Conservation (phyloP, 2,797 vertebrate species). For the Psittacula derbiana region DNA sequence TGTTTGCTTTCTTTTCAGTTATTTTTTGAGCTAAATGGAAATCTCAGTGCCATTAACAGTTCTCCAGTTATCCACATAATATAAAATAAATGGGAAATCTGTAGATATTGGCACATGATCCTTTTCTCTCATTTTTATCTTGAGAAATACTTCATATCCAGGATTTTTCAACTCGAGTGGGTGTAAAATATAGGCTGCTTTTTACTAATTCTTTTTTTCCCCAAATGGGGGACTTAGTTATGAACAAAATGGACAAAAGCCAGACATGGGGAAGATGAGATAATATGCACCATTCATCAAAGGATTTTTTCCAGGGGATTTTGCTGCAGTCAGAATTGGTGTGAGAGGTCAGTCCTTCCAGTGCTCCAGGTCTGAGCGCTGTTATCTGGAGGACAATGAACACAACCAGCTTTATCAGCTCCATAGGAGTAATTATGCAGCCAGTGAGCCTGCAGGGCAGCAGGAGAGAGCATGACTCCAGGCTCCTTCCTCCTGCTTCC, state of each 20-base stretch:
- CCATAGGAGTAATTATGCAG: conserved; percentile 31
- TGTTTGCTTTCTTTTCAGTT: not conserved
- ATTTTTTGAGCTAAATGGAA: not conserved
- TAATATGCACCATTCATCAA: not conserved
- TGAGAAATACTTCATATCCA: not conserved
- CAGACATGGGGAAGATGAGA: not conserved
- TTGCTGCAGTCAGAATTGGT: not conserved
- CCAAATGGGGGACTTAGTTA: not conserved
- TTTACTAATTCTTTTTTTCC: not conserved
- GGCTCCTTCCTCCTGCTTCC: not conserved
- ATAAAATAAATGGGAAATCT: not conserved
- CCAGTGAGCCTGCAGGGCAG: conserved; percentile 28
- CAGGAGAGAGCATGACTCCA: not conserved
- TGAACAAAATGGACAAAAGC: not conserved
- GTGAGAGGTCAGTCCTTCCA: not conserved
- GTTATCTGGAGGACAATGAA: conserved; percentile 34
- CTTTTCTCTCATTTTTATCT: not conserved
- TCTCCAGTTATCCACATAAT: not conserved
- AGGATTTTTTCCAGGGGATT: not conserved
- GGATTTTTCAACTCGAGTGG: not conserved
- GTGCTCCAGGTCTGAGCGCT: not conserved
- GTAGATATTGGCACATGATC: not conserved
- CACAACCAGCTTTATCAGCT: not conserved
- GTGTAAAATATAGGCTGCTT: not conserved
- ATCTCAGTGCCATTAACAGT: not conserved